Evolutionary conservation across 1,140 invertebrate species (phyloP).

Genomic region (Drosophila sechellia): DNA sequence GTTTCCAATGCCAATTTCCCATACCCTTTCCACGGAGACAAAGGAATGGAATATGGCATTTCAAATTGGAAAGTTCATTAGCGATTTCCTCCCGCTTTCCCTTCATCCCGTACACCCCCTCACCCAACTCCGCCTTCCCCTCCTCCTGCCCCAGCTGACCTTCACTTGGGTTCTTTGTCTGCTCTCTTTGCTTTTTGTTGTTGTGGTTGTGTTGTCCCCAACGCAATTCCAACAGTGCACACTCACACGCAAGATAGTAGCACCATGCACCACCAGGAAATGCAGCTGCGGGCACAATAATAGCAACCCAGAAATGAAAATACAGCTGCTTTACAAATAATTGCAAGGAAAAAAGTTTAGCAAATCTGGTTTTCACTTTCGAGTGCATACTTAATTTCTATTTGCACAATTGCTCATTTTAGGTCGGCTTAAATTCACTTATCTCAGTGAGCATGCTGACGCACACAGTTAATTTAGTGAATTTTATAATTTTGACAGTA

Average conservation of each 20-base stretch:
- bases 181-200: conserved; percentile 30
- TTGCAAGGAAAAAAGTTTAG: background rate
- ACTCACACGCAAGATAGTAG: conserved; percentile 24
- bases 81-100: conserved; percentile 26
- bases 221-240: conserved; percentile 46
- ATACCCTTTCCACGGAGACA: conserved; percentile 19
- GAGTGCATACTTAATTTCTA: background rate
- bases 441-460: too few relatives aligned
- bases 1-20: background rate
- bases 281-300: background rate
- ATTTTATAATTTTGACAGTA: too few relatives aligned
- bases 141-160: conserved; percentile 41
- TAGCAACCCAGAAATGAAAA: background rate
- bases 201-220: conserved; percentile 32
- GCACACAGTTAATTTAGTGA: too few relatives aligned
- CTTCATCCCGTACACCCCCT: background rate
- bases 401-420: background rate
- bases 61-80: conserved; percentile 51
- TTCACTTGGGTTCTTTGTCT: conserved; percentile 75
- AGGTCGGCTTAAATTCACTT: too few relatives aligned
- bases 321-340: background rate
- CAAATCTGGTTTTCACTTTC: background rate
- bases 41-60: conserved; percentile 60
- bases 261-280: conserved; percentile 4
- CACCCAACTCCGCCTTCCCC: background rate